Evolutionary conservation across 1,140 invertebrate species (phyloP).

Genomic region (Sminthurides bifidus): DNA sequence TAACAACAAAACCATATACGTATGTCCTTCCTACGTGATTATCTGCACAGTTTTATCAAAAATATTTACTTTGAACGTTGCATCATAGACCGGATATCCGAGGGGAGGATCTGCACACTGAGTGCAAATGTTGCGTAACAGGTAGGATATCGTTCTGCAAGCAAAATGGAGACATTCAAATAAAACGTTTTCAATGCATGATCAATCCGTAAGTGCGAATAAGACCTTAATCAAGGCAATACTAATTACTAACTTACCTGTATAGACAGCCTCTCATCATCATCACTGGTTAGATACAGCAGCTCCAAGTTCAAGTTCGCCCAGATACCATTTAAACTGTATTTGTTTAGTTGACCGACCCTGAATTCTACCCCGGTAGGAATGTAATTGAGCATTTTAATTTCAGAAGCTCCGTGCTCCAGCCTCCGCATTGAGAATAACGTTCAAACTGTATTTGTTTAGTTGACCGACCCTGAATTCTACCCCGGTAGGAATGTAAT

Average conservation of each 20-base stretch:
- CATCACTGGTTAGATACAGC: conserved; percentile 46
- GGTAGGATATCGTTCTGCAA: conserved; percentile 40
- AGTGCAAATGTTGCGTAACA: conserved; percentile 43
- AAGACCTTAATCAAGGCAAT: no score
- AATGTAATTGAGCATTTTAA: not conserved
- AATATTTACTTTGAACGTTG: conserved; percentile 11
- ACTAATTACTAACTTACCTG: conserved; percentile 30
- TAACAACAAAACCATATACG: no score
- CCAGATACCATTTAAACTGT: conserved; percentile 43
- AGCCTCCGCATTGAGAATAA: conserved; percentile 29
- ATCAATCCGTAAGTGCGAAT: not conserved
- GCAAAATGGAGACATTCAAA: conserved; percentile 1
- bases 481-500: conserved; percentile 29
- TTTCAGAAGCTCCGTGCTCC: not conserved
- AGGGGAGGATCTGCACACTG: conserved; percentile 45
- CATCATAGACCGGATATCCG: conserved; percentile 42
- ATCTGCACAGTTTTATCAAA: conserved; percentile 2
- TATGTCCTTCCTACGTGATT: no score
- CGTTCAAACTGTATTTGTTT: conserved; percentile 39
- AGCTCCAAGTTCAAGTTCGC: conserved; percentile 43
- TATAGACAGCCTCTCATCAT: conserved; percentile 47
- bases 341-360: conserved; percentile 38
- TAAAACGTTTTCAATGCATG: not conserved
- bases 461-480: conserved; percentile 35
- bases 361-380: conserved; percentile 30